These are phyloP conservation scores for Prostheceraeus crozeri DNA, from an alignment of 2,888 invertebrate genomes.

Conservation along the genomic window DNA sequence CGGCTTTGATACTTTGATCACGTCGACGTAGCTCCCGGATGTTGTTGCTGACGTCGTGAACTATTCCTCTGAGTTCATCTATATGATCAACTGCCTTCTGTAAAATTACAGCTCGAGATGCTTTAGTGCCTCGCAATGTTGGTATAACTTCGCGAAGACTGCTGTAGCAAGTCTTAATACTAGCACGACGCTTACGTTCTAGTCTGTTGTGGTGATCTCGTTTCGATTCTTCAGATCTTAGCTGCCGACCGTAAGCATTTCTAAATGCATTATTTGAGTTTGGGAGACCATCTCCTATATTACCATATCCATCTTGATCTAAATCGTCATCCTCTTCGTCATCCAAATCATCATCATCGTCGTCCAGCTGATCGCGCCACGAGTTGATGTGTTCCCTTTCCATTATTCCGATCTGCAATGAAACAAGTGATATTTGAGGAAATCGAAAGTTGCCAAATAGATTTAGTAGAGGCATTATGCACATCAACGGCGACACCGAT, in stretches of 20 bases:
- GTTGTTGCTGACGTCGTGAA: no score
- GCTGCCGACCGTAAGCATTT: not conserved
- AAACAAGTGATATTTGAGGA: no score
- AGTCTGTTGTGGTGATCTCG: slow-evolving; percentile 37
- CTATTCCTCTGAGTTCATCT: slow-evolving; percentile 29
- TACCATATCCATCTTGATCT: not conserved
- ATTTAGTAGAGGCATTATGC: no score
- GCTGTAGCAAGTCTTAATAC: slow-evolving; percentile 35
- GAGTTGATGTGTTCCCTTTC: no score
- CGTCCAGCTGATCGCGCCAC: no score
- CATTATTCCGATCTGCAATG: no score
- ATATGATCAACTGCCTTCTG: slow-evolving; percentile 36
- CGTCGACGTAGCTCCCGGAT: no score
- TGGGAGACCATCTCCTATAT: not conserved
- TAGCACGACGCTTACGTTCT: slow-evolving; percentile 34
- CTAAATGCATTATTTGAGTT: not conserved
- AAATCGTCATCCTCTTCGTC: slow-evolving; percentile 30
- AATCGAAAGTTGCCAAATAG: no score
- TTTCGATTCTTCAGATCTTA: slow-evolving; percentile 26
- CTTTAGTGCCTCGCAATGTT: slow-evolving; percentile 35
- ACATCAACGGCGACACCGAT: no score
- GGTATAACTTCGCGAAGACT: slow-evolving; percentile 32
- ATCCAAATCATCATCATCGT: slow-evolving; percentile 26
- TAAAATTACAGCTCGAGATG: slow-evolving; percentile 36
- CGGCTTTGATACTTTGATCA: no score